Conservation (phyloP, 2,888 invertebrate genomes). For the Nowickia ferox region DNA sequence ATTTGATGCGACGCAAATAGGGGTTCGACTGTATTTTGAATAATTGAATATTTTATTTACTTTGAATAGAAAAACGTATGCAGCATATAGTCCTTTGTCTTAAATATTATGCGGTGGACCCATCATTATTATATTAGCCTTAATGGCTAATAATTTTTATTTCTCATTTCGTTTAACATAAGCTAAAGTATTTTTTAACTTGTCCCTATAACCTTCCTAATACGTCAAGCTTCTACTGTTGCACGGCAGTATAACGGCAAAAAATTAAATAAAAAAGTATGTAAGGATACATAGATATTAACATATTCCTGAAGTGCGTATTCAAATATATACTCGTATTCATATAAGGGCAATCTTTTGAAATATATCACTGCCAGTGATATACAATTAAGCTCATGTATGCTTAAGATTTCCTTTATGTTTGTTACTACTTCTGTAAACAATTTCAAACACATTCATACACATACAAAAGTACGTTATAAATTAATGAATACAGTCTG, state of each 20-base stretch:
- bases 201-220: neutral
- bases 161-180: too few relatives aligned
- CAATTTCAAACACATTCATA: neutral
- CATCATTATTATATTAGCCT: too few relatives aligned
- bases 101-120: too few relatives aligned
- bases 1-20: too few relatives aligned
- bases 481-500: conserved; percentile 57
- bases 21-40: too few relatives aligned
- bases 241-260: neutral
- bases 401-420: neutral
- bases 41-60: too few relatives aligned
- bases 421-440: neutral
- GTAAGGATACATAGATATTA: neutral
- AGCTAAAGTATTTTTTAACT: too few relatives aligned
- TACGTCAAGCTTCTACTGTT: neutral
- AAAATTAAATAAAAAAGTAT: neutral
- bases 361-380: conserved; percentile 41
- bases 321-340: too few relatives aligned
- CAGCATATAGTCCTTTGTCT: too few relatives aligned
- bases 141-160: too few relatives aligned
- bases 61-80: too few relatives aligned
- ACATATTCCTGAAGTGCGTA: conserved; percentile 8
- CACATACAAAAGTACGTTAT: neutral
- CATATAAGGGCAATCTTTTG: conserved; percentile 47
- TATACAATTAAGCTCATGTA: neutral